Evolutionary conservation across 2,888 invertebrate species (phyloP).

Genomic region (Scelioninae gen. 1): DNA sequence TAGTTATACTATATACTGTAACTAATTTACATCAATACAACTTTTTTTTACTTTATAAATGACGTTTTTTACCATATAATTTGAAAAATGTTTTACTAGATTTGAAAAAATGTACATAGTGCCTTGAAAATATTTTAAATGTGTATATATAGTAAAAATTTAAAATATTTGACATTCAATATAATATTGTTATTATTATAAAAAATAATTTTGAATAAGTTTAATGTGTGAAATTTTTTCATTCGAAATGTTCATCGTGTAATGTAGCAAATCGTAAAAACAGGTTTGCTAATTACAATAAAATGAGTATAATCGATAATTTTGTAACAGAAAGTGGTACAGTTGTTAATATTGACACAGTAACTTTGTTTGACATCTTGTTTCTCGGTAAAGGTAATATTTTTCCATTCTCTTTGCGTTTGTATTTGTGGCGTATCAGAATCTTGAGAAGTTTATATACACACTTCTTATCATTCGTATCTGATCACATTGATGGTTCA

Average conservation of each 20-base stretch:
- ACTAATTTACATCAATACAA: no score
- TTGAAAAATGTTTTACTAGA: no score
- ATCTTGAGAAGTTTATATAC: slow-evolving; percentile 53
- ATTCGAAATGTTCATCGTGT: slow-evolving; percentile 1
- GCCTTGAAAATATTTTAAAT: no score
- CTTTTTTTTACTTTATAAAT: no score
- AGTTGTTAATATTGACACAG: slow-evolving; percentile 55
- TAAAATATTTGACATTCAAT: no score
- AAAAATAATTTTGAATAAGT: not conserved
- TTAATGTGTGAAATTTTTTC: not conserved
- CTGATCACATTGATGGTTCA: slow-evolving; percentile 57
- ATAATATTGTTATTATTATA: no score
- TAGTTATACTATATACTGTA: no score
- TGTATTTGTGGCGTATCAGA: slow-evolving; percentile 24
- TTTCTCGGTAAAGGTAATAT: slow-evolving; percentile 35
- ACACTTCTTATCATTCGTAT: slow-evolving; percentile 44
- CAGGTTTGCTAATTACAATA: slow-evolving; percentile 20
- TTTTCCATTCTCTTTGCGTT: not conserved
- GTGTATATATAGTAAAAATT: no score
- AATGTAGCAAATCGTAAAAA: slow-evolving; percentile 22
- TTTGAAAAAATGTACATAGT: no score
- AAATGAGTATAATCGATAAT: slow-evolving; percentile 35
- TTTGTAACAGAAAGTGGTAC: slow-evolving; percentile 37
- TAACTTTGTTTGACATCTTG: slow-evolving; percentile 54
- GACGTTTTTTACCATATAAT: no score